Conservation (phyloP, 2,113 vertebrate species). For the Apodemus sylvaticus region DNA sequence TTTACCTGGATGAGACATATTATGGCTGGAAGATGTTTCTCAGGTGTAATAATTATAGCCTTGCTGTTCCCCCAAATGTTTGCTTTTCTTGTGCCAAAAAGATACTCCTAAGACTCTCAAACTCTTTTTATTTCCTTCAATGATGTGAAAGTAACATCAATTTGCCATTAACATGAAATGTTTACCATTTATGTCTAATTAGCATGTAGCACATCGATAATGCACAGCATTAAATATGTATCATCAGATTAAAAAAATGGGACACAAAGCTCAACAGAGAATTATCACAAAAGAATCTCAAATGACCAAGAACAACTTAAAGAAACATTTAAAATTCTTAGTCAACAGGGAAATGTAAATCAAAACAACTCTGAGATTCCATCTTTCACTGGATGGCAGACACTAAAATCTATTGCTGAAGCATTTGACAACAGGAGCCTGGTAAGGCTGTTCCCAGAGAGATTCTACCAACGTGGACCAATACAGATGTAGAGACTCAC, state of each 20-base stretch:
- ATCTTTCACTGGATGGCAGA: too few relatives aligned
- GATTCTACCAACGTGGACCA: too few relatives aligned
- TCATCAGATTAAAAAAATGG: conserved; percentile 69
- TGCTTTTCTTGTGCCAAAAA: background rate
- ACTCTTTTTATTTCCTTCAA: conserved; percentile 43
- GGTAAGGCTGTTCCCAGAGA: too few relatives aligned
- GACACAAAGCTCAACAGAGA: too few relatives aligned
- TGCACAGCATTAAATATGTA: conserved; percentile 66
- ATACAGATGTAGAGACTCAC: too few relatives aligned
- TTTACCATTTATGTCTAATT: conserved; percentile 67
- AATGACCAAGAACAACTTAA: too few relatives aligned
- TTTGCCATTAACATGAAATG: conserved; percentile 52
- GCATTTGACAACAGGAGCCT: too few relatives aligned
- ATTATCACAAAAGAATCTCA: too few relatives aligned
- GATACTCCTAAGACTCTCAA: background rate
- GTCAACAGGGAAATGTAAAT: too few relatives aligned
- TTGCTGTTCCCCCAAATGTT: background rate
- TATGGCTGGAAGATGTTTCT: background rate
- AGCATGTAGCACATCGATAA: conserved; percentile 59
- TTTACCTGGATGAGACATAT: background rate
- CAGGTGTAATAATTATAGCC: background rate
- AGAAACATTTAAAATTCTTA: too few relatives aligned
- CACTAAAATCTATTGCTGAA: too few relatives aligned
- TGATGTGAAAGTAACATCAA: conserved; percentile 57
- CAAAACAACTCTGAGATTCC: too few relatives aligned